phyloP scores from a whole-genome alignment of 1,140 invertebrate species.

The Heterodera schachtii region DNA sequence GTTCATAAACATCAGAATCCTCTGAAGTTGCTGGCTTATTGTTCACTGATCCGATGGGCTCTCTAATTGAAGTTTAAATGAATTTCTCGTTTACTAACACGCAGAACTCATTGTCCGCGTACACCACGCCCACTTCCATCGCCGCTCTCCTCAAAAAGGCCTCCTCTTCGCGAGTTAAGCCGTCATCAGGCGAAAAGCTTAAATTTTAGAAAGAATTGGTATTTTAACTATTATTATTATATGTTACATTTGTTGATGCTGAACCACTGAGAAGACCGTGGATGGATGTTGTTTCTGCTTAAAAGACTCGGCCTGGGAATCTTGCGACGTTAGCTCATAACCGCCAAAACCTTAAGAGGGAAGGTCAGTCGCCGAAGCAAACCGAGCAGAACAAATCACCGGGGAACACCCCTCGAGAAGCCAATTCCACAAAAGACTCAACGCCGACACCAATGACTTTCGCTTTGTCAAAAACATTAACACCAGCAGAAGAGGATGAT shows the following conservation, averaged over 20 bases:
- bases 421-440: slow-evolving; percentile 41
- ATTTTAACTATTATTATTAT: neutral
- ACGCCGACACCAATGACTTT: slow-evolving; percentile 32
- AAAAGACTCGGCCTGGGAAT: neutral
- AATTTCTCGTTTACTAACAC: neutral
- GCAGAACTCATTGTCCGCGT: neutral
- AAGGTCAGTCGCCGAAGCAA: neutral
- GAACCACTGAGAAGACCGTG: neutral
- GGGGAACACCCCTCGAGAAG: slow-evolving; percentile 33
- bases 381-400: slow-evolving; percentile 21
- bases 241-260: neutral
- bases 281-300: slow-evolving; percentile 12
- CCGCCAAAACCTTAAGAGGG: slow-evolving; percentile 35
- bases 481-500: neutral
- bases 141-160: slow-evolving; percentile 58
- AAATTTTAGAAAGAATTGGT: neutral
- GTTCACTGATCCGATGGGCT: neutral
- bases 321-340: slow-evolving; percentile 20
- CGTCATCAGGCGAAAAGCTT: neutral
- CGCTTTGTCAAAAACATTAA: slow-evolving; percentile 16
- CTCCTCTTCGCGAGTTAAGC: slow-evolving; percentile 50
- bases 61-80: slow-evolving; percentile 16
- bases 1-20: slow-evolving; percentile 32
- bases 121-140: slow-evolving; percentile 49
- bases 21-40: neutral